Conservation (phyloP, 2,797 vertebrate species). For the Oophaga sylvatica region DNA sequence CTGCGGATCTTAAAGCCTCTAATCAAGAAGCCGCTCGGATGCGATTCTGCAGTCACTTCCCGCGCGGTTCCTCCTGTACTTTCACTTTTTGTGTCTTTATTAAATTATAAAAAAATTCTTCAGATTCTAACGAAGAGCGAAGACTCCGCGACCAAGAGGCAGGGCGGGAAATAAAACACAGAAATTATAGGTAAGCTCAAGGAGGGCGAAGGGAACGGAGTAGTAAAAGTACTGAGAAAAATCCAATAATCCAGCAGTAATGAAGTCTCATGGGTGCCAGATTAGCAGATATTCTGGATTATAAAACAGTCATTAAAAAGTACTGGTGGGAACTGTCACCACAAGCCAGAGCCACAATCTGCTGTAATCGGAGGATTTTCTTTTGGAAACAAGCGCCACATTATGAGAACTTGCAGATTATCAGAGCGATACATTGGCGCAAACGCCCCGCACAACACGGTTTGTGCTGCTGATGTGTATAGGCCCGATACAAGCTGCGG, state of each 20-base stretch:
- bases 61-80: not conserved
- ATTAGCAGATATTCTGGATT: not conserved
- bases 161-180: not conserved
- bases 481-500: too few species aligned
- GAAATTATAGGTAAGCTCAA: not conserved
- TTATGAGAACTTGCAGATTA: too few species aligned
- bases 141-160: not conserved
- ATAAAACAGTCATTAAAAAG: not conserved
- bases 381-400: too few species aligned
- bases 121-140: not conserved
- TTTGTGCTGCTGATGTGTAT: too few species aligned
- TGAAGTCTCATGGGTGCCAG: not conserved
- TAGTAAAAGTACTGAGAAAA: not conserved
- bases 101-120: not conserved
- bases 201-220: not conserved
- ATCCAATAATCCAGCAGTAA: not conserved
- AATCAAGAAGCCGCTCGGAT: not conserved
- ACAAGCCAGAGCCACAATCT: too few species aligned
- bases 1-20: not conserved
- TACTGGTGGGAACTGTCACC: too few species aligned
- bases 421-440: too few species aligned
- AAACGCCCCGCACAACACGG: too few species aligned
- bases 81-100: not conserved
- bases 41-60: not conserved
- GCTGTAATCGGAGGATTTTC: too few species aligned